phyloP scores from a whole-genome alignment of 2,113 vertebrate genomes.

The Conger conger region DNA sequence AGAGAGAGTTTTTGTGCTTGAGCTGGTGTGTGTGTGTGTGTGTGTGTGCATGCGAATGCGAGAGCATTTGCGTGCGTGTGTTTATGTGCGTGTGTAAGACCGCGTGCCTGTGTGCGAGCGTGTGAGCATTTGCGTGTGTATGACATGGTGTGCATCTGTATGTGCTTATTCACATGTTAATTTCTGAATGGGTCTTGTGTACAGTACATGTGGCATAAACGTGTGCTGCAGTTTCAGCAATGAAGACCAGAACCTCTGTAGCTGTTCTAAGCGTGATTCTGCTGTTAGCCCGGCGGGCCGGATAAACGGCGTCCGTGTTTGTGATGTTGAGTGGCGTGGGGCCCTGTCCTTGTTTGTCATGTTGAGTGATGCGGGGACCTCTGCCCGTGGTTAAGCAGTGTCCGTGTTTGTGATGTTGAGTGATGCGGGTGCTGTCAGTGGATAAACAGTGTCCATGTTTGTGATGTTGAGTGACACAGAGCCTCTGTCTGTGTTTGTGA shows the following conservation, averaged over 20 bases:
- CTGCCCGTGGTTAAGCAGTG: background rate
- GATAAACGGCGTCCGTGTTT: background rate
- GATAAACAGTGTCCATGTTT: too few relatives aligned
- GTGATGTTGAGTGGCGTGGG: background rate
- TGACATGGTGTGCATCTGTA: background rate
- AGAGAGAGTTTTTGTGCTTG: too few relatives aligned
- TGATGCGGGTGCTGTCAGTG: background rate
- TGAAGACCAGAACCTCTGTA: background rate
- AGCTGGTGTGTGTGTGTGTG: background rate
- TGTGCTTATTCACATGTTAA: background rate
- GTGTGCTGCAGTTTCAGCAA: background rate
- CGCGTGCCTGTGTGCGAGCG: background rate
- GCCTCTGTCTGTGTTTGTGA: background rate
- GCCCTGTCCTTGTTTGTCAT: background rate
- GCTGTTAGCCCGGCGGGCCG: background rate
- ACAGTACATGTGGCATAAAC: background rate
- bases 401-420: background rate
- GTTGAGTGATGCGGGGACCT: background rate
- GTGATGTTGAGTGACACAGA: too few relatives aligned
- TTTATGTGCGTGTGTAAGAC: background rate
- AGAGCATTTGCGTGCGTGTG: conserved; percentile 58
- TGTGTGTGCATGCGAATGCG: conserved; percentile 51
- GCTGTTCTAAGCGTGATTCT: background rate
- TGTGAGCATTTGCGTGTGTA: background rate
- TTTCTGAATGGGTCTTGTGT: background rate